phyloP scores from a whole-genome alignment of 1,140 invertebrate genomes.

The Drosophila varians region DNA sequence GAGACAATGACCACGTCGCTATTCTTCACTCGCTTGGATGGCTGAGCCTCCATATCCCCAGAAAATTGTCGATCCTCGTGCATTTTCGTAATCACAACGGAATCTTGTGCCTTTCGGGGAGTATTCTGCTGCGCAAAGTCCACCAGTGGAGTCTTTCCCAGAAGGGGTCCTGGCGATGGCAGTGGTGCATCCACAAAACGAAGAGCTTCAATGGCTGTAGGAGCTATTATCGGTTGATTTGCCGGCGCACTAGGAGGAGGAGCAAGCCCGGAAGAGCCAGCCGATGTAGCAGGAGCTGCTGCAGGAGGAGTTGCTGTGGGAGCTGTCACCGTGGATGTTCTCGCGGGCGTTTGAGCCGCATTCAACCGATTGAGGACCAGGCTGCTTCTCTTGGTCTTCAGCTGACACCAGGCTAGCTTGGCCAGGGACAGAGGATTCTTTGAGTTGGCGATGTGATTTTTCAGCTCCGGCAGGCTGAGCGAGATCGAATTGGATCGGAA shows the following conservation, averaged over 20 bases:
- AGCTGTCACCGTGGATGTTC: slow-evolving; percentile 45
- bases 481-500: slow-evolving; percentile 85
- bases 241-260: not conserved
- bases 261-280: not conserved
- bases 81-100: slow-evolving; percentile 81
- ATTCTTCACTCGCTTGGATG: slow-evolving; percentile 44
- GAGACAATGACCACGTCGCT: slow-evolving; percentile 5
- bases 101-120: slow-evolving; percentile 60
- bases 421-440: slow-evolving; percentile 81
- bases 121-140: slow-evolving; percentile 83
- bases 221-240: slow-evolving; percentile 9
- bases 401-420: slow-evolving; percentile 78
- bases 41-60: slow-evolving; percentile 18
- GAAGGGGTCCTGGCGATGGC: slow-evolving; percentile 90
- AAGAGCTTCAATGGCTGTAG: slow-evolving; percentile 38
- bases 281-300: slow-evolving; percentile 4
- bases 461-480: slow-evolving; percentile 85
- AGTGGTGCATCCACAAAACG: slow-evolving; percentile 85
- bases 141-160: slow-evolving; percentile 91
- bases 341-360: slow-evolving; percentile 62
- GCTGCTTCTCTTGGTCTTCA: slow-evolving; percentile 84
- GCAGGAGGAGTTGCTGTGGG: not conserved
- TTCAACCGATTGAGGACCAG: slow-evolving; percentile 83
- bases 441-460: slow-evolving; percentile 81
- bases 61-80: slow-evolving; percentile 71